Conservation (phyloP, 1,140 invertebrate genomes). For the Coelopa frigida region DNA sequence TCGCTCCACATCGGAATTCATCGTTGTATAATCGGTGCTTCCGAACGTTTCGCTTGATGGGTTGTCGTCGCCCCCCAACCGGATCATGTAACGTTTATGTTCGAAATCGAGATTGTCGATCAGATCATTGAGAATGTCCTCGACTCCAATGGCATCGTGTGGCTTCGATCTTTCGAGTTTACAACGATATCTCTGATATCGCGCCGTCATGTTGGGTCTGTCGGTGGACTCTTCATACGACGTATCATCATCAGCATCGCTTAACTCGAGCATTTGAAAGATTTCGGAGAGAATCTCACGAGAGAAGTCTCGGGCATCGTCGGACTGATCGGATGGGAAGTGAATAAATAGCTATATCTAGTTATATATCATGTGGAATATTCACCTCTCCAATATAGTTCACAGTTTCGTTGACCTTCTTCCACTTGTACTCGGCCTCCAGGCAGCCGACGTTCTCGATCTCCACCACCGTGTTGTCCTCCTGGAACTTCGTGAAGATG, state of each 20-base stretch:
- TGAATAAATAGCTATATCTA: not conserved
- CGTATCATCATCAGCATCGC: constrained; percentile 23
- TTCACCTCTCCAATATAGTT: constrained; percentile 1
- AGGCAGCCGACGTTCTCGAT: constrained; percentile 24
- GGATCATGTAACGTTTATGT: constrained; percentile 18
- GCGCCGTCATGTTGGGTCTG: constrained; percentile 25
- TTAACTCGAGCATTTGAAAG: constrained; percentile 27
- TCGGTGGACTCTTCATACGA: constrained; percentile 15
- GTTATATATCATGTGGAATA: not conserved
- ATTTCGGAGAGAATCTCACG: constrained; percentile 28
- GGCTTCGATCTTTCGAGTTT: constrained; percentile 13
- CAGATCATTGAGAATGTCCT: constrained; percentile 30
- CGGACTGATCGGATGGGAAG: constrained; percentile 10
- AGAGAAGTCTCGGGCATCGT: constrained; percentile 20
- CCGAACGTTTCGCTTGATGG: too few relatives aligned
- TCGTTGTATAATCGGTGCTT: not conserved
- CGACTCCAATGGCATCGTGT: constrained; percentile 13
- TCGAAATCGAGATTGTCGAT: constrained; percentile 28
- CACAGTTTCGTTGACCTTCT: constrained; percentile 19
- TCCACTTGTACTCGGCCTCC: constrained; percentile 28
- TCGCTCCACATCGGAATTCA: constrained; percentile 5
- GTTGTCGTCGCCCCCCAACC: not conserved
- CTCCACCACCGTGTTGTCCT: constrained; percentile 15
- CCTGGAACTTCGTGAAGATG: constrained; percentile 20
- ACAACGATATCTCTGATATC: constrained; percentile 32